Percentiles rank a stretch among this genome's conserved stretches.
These are phyloP conservation scores for Tetragonula carbonaria DNA, from an alignment of 2,888 invertebrate species.

Conservation along the genomic window DNA sequence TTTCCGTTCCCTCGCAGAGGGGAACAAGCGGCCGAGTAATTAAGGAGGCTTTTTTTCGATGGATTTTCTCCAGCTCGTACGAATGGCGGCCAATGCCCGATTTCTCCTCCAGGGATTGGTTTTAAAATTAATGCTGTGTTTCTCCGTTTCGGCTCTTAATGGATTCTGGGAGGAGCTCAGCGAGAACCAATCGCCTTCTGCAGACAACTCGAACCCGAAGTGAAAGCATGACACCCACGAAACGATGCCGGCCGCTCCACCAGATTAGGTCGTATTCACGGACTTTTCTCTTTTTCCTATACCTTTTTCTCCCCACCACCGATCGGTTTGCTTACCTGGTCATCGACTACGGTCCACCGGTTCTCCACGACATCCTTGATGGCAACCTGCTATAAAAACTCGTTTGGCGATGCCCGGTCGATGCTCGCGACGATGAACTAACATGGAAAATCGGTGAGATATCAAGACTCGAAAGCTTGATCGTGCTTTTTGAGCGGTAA, in stretches of 20 bases:
- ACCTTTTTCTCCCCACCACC: not conserved
- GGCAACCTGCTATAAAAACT: constrained; percentile 10
- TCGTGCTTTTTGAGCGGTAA: not conserved
- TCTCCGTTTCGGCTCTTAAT: constrained; percentile 80
- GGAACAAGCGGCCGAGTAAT: constrained; percentile 64
- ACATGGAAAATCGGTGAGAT: not conserved
- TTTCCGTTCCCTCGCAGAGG: constrained; percentile 33
- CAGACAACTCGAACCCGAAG: constrained; percentile 71
- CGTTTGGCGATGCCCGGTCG: not conserved
- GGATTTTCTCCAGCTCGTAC: constrained; percentile 70
- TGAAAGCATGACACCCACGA: constrained; percentile 80
- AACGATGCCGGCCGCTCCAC: constrained; percentile 68
- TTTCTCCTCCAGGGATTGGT: constrained; percentile 77
- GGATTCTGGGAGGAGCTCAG: constrained; percentile 79
- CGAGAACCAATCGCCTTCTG: constrained; percentile 81
- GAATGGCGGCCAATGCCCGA: constrained; percentile 77
- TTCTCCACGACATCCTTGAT: constrained; percentile 10
- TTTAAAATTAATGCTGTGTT: constrained; percentile 81
- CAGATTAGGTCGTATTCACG: constrained; percentile 59
- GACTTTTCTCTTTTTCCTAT: constrained; percentile 40
- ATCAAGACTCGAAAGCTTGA: not conserved
- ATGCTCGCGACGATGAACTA: not conserved
- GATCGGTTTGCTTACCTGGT: constrained; percentile 43
- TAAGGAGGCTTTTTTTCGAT: constrained; percentile 68
- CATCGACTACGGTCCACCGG: constrained; percentile 20